These are phyloP conservation scores for Drosophila truncata DNA, from an alignment of 1,140 invertebrate species.

Conservation along the genomic window DNA sequence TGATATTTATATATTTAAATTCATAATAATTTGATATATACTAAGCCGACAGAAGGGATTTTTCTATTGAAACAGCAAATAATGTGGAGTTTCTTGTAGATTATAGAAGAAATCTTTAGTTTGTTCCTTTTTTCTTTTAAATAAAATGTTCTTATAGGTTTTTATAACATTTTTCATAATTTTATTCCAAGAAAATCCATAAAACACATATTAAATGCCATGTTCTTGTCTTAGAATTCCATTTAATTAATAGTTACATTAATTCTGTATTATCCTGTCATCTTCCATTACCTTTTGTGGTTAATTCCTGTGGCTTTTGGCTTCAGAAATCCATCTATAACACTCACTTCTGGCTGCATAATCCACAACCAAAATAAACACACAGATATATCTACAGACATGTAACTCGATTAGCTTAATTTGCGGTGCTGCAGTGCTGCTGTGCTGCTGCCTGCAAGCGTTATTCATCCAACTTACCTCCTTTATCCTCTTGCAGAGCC, in stretches of 20 bases:
- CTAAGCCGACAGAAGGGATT: no score
- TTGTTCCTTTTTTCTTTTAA: no score
- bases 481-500: constrained; percentile 80
- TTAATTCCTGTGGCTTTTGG: not conserved
- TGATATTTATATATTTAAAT: no score
- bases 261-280: not conserved
- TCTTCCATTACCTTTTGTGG: not conserved
- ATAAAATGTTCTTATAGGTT: no score
- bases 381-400: not conserved
- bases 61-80: no score
- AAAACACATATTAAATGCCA: not conserved
- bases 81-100: no score
- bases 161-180: no score
- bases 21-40: no score
- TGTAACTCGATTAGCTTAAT: constrained; percentile 60
- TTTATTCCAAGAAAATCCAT: no score
- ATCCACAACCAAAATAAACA: not conserved
- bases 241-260: not conserved
- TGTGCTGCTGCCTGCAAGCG: constrained; percentile 1
- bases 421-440: constrained; percentile 38
- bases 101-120: not conserved
- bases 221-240: not conserved
- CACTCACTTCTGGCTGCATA: not conserved
- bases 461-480: constrained; percentile 12
- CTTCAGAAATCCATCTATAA: not conserved